phyloP scores from a whole-genome alignment of 64 coral and sea anemone genomes.

The Stichodactyla helianthus region DNA sequence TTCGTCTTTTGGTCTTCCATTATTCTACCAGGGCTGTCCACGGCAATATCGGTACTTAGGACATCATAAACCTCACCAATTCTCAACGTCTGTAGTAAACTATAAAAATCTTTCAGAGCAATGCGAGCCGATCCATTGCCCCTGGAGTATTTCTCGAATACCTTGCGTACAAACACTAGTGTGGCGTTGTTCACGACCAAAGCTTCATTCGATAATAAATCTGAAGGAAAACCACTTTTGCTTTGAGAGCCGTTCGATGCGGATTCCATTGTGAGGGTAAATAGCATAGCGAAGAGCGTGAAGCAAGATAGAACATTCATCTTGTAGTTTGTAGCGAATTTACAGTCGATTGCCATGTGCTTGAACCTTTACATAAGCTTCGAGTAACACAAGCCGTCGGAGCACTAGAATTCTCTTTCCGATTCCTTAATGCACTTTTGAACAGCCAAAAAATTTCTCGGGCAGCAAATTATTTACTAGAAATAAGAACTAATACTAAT shows the following conservation, averaged over 20 bases:
- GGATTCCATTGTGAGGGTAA: neutral
- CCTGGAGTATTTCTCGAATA: neutral
- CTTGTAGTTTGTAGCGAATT: neutral
- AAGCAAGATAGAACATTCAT: neutral
- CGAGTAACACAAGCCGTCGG: neutral
- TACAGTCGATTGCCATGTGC: neutral
- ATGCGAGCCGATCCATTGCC: neutral
- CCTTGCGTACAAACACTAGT: neutral
- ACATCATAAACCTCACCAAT: neutral
- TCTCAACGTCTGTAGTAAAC: neutral
- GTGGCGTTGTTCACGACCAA: neutral
- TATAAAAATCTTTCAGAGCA: neutral
- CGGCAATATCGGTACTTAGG: neutral
- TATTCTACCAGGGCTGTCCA: neutral
- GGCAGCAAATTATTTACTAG: neutral
- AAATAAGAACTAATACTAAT: too few species aligned
- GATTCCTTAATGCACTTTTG: neutral
- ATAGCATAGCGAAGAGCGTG: neutral
- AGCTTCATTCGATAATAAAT: neutral
- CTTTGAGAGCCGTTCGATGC: neutral
- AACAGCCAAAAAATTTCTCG: neutral
- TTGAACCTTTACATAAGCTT: neutral
- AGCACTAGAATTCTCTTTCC: too few species aligned
- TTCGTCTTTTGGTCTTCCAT: neutral
- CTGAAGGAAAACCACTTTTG: neutral